A percentile compares a stretch with the other conserved stretches of the same genome.
Conservation (phyloP, 2,888 invertebrate genomes). For the Phrixothrix hirtus region DNA sequence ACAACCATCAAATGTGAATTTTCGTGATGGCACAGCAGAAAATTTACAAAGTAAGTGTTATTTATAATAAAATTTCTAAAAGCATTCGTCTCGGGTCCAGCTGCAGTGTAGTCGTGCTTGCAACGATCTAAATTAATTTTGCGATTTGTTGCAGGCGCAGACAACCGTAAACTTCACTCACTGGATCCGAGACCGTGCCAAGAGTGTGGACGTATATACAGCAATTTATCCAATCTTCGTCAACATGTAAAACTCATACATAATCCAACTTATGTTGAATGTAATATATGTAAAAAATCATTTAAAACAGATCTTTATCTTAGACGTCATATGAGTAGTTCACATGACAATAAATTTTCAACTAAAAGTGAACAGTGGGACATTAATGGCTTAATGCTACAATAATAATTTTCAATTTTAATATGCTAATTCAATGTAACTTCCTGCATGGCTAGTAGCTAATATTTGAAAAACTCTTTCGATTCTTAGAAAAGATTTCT, state of each 20-base stretch:
- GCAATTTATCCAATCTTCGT: conserved; percentile 67
- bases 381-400: conserved; percentile 10
- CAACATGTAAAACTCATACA: conserved; percentile 70
- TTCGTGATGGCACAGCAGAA: conserved; percentile 47
- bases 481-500: too few species aligned
- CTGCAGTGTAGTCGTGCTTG: conserved; percentile 44
- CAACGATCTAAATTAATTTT: conserved; percentile 44
- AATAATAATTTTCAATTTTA: neutral
- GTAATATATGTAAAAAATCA: conserved; percentile 64
- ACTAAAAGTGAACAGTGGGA: conserved; percentile 7
- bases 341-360: conserved; percentile 52
- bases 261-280: conserved; percentile 65
- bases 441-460: too few species aligned
- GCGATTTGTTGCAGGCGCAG: conserved; percentile 50
- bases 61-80: neutral
- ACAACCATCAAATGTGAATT: conserved; percentile 45
- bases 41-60: conserved; percentile 44
- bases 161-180: conserved; percentile 56
- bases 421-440: neutral
- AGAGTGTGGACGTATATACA: conserved; percentile 67
- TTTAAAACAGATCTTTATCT: conserved; percentile 68
- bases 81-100: conserved; percentile 17
- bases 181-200: conserved; percentile 64
- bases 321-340: conserved; percentile 63
- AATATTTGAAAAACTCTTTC: too few species aligned